Conservation (phyloP, 2,888 invertebrate genomes). For the Orthosia cruda region DNA sequence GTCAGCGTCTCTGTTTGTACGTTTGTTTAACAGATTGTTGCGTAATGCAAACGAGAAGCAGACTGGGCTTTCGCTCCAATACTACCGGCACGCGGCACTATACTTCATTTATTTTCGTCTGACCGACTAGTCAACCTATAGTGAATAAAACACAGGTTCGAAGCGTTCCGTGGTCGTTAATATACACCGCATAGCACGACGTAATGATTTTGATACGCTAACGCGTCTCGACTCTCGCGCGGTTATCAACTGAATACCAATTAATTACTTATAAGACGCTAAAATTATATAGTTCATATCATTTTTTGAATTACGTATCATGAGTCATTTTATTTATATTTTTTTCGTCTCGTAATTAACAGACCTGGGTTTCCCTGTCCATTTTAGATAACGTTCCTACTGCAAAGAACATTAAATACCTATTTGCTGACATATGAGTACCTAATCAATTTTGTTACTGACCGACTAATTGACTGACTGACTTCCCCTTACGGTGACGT, state of each 20-base stretch:
- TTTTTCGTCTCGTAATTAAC: background rate
- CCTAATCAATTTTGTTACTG: background rate
- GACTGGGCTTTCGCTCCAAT: constrained; percentile 78
- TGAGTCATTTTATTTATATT: background rate
- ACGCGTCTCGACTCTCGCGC: background rate
- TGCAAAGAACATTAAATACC: background rate
- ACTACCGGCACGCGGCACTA: constrained; percentile 79
- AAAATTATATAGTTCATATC: background rate
- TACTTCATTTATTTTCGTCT: constrained; percentile 85
- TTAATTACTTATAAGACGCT: background rate
- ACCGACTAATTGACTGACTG: background rate
- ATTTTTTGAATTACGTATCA: background rate
- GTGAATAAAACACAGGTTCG: constrained; percentile 73
- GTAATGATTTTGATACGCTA: constrained; percentile 70
- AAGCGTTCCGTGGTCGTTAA: constrained; percentile 73
- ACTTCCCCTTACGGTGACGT: no score
- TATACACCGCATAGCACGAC: constrained; percentile 69
- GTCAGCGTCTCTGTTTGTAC: constrained; percentile 70
- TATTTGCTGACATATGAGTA: background rate
- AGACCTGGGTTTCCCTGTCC: background rate
- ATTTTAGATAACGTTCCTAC: background rate
- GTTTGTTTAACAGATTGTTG: constrained; percentile 74
- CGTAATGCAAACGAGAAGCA: constrained; percentile 78
- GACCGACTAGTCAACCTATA: constrained; percentile 67
- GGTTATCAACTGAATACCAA: background rate